These are phyloP conservation scores for Mastomys coucha DNA, from an alignment of 2,113 vertebrate genomes.

Conservation along the genomic window DNA sequence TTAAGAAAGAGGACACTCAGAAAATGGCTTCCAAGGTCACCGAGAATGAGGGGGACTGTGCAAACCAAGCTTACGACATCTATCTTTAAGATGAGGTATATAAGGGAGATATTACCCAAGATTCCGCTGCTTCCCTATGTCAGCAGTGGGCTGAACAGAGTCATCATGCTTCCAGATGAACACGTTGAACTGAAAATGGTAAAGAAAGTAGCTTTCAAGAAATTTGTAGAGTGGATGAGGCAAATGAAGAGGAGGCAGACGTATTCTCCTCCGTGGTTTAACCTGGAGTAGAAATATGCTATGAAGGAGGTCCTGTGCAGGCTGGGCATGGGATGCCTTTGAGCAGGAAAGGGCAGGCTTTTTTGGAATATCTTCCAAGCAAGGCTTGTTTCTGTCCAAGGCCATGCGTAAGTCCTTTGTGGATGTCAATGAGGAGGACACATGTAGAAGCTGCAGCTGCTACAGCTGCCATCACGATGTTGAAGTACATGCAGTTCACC, in stretches of 20 bases:
- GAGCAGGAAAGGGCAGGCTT: slow-evolving; percentile 76
- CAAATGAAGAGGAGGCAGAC: slow-evolving; percentile 82
- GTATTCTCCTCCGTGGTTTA: slow-evolving; percentile 89
- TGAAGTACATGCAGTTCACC: slow-evolving; percentile 65
- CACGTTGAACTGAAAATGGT: slow-evolving; percentile 87
- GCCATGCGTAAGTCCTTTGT: slow-evolving; percentile 93
- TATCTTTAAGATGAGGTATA: slow-evolving; percentile 84
- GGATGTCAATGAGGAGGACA: slow-evolving; percentile 95
- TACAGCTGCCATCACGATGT: slow-evolving; percentile 81
- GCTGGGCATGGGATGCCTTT: slow-evolving; percentile 92
- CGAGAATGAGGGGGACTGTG: slow-evolving; percentile 88
- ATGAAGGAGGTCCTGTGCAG: slow-evolving; percentile 84
- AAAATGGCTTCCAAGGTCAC: not conserved
- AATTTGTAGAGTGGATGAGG: slow-evolving; percentile 88
- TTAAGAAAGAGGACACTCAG: not conserved
- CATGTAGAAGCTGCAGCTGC: slow-evolving; percentile 92
- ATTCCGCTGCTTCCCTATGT: slow-evolving; percentile 92
- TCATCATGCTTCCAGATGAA: slow-evolving; percentile 90
- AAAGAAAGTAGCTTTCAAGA: slow-evolving; percentile 87
- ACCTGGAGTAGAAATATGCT: slow-evolving; percentile 89
- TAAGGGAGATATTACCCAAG: slow-evolving; percentile 87
- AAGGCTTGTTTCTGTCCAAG: slow-evolving; percentile 89
- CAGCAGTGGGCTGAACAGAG: slow-evolving; percentile 91
- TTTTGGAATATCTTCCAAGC: slow-evolving; percentile 88
- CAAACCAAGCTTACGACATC: slow-evolving; percentile 90